Base-by-base conservation (phyloP, 1,140 invertebrate species). In the Helicoverpa armigera region DNA sequence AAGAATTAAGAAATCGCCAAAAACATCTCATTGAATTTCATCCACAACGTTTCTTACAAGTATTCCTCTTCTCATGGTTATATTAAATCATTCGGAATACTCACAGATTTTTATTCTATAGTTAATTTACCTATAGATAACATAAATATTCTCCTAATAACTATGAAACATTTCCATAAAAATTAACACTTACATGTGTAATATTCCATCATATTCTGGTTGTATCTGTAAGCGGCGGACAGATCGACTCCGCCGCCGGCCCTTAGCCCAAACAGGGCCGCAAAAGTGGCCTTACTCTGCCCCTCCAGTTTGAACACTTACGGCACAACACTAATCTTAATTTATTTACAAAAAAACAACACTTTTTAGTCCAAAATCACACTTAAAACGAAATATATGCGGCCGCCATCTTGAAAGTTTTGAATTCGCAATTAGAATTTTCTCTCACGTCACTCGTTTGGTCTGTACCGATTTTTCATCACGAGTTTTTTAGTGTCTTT, bases 191-290 rank as follows among this genome's bases (percentile, higher is more conserved):
- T 97, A 99, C 98, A 99, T 92, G 98, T 99, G 92, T 99, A 99
- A 96, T 99, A 99, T 96, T 99, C 98, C 98, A 99, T 99, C 98
- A 99, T 99, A 95, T 98, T 99, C 90, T 99, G 98, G 95, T 99
- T 99, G 96, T 99, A 99, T 90, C 98, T 96, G 92, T 99, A 99
- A 82, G 98, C 98, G 82, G 98, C 98, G 86, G 98, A 98, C 85
- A 99, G 96, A 96, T 99, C 98, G 97, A 99, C 95, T 3, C 95
- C 94, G 72, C 93, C 94, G 89, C 92, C 94, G 91, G 94, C 94
- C 94, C 95, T 90, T 74, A 95, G 89, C 86, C 94, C 94, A 48
- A 95, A 94, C 58, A 95, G 95, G 92, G 94, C 95, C 87, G 94
- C 94, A 81, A 95, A 95, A 58, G 94, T 94, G 16, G 95, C 94